Evolutionary conservation across 2,113 vertebrate genomes (phyloP), one percentile per base, ranked within the genome.

Genomic region (Ictidomys tridecemlineatus): DNA sequence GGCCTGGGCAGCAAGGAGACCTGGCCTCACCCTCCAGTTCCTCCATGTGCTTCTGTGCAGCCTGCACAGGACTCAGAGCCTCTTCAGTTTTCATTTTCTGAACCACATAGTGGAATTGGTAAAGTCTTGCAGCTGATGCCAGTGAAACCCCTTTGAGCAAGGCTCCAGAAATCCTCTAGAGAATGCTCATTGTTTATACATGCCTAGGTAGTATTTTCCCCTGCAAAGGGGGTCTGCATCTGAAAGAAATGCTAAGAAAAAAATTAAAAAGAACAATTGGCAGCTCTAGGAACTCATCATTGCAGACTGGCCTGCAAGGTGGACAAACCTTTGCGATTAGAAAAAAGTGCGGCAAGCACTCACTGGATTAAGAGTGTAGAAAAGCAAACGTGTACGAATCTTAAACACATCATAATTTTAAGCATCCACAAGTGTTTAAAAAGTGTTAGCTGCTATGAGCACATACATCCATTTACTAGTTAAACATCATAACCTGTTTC

Each of bases 401-500:
- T 98, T 98, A 98, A 99, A 98, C 98, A 99, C 98, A 98, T 99
- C 98, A 98, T 99, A 99, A 99, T 98, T 99, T 99, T 99, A 98
- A 99, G 98, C 96, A 92, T 98, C 98, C 96, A 26, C 98, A 98
- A 98, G 98, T 98, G 98, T 99, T 99, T 99, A 98, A 98, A 98
- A 99, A 98, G 98, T 98, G 98, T 98, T 98, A 98, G 98, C 98
- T 98, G 97, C 98, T 98, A 98, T 98, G 98, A 99, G 98, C 97
- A 95, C 98, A 98, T 98, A 98, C 97, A 98, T 98, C 98, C 98
- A 99, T 98, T 98, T 98, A 97, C 98, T 98, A 97, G 98, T 98
- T 98, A 98, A 99, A 99, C 98, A 99, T 98, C 98, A 98, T 98
- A 99, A 98, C 98, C 98, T 98, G 98, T 98, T 99, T 98, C 98